phyloP scores from a whole-genome alignment of 2,888 invertebrate genomes.

The Leucania comma region DNA sequence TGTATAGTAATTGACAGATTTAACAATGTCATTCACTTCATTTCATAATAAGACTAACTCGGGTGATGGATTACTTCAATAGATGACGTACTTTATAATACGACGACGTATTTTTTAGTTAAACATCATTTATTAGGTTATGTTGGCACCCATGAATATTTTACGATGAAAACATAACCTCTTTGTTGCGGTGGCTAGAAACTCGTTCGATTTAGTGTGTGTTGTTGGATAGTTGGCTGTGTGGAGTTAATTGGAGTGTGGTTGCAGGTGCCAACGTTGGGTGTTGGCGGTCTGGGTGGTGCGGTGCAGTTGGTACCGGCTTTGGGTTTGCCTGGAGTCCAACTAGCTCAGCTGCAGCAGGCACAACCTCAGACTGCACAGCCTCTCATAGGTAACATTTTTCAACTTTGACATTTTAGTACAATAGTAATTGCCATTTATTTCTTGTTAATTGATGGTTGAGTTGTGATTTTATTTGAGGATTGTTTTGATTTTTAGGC shows the following conservation, averaged over 20 bases:
- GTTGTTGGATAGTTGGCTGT: constrained; percentile 1
- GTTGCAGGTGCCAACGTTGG: constrained; percentile 91
- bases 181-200: constrained; percentile 25
- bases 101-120: background rate
- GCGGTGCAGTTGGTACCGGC: constrained; percentile 96
- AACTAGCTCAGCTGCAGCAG: constrained; percentile 84
- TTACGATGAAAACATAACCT: constrained; percentile 43
- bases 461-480: too few species aligned
- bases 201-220: constrained; percentile 38
- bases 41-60: constrained; percentile 11
- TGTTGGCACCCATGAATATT: constrained; percentile 44
- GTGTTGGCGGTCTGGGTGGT: constrained; percentile 94
- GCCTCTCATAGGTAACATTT: constrained; percentile 61
- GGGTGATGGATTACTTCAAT: constrained; percentile 6
- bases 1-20: constrained; percentile 34
- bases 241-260: constrained; percentile 4
- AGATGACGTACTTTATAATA: constrained; percentile 13
- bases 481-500: too few species aligned
- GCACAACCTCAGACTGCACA: constrained; percentile 78
- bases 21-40: constrained; percentile 13
- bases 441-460: too few species aligned
- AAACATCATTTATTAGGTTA: constrained; percentile 24
- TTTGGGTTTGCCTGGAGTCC: constrained; percentile 89
- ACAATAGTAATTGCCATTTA: too few species aligned
- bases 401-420: background rate